Evolutionary conservation across 2,113 vertebrate species (phyloP), one percentile per base, ranked within the genome.

Genomic region (Oophaga pumilio): DNA sequence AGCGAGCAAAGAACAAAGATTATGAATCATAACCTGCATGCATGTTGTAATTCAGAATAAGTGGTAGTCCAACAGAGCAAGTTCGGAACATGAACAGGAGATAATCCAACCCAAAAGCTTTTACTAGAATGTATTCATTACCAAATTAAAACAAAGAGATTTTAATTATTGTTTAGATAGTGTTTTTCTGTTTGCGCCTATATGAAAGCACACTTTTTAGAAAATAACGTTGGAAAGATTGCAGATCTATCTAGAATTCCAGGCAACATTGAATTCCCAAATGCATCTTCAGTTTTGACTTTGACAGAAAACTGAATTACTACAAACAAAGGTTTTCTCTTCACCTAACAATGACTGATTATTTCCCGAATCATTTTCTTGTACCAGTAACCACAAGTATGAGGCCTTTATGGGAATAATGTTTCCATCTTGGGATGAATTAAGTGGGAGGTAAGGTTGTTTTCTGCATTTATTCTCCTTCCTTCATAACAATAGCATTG

Each of bases 81-180:
- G 43, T 85, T 87, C 66, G 82, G 82, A 90, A 89, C 89, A 86
- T 88, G 89, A 90, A 91, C 90, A 68, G 86, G 90, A 68, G 79
- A 57, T 79, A 82, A 59, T 84, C 74, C 89, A 89, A 90, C 0
- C 13, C 81, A 90, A 90, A 90, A 91, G 81, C 84, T 83, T 81
- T 78, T 85, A 90, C 78, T 78, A 84, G 88, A 89, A 84, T 86
- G 92, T 92, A 91, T 91, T 85, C 93, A 91, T 92, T 86, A 13
- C 82, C 77, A 92, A 91, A 89, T 92, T 87, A 90, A 90, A 90
- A 91, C 90, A 91, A 89, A 85, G 79, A 89, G 90, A 90, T 89
- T 15, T 17, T 86, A 90, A 92, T 90, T 89, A 89, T 91, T 92
- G 87, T 90, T 93, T 89, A 78, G 85, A 84, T 89, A 92, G 89